phyloP scores from a whole-genome alignment of 2,797 vertebrate genomes.

The Betta splendens region DNA sequence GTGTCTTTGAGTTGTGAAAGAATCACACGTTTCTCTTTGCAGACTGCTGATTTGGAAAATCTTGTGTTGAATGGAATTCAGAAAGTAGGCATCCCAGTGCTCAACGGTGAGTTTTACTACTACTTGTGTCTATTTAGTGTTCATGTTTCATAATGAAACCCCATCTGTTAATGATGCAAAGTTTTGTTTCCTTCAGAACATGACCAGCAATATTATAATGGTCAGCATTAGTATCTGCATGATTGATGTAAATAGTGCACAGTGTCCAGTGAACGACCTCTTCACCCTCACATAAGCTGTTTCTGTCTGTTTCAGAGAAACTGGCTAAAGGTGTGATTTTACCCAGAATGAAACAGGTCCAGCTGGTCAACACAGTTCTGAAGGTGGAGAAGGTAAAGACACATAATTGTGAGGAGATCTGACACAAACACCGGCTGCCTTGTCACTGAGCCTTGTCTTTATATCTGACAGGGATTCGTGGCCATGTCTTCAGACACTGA shows the following conservation, averaged over 20 bases:
- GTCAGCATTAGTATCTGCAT: neutral
- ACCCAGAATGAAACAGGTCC: constrained; percentile 32
- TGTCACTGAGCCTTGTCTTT: constrained; percentile 10
- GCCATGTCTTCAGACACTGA: constrained; percentile 59
- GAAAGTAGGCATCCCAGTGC: neutral
- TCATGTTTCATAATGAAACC: neutral
- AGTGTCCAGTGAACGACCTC: neutral
- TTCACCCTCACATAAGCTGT: neutral
- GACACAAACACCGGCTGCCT: neutral
- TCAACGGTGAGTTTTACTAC: constrained; percentile 71
- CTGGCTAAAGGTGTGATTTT: constrained; percentile 54
- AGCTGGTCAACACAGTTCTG: constrained; percentile 64
- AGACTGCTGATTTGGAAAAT: constrained; percentile 60
- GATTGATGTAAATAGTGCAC: neutral
- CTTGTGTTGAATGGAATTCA: rapidly evolving
- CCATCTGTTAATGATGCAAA: neutral
- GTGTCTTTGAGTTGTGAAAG: neutral
- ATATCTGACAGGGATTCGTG: constrained; percentile 68
- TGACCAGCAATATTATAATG: neutral
- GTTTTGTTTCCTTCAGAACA: neutral
- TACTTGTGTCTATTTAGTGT: too few relatives aligned
- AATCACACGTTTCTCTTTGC: constrained; percentile 19
- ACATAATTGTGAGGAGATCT: neutral
- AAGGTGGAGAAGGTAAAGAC: constrained; percentile 59
- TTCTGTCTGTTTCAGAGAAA: constrained; percentile 52